A percentile compares a stretch with the other conserved stretches of the same genome.
Evolutionary conservation across 2,888 invertebrate species (phyloP).

Genomic region (Caenorhabditis parvicauda): DNA sequence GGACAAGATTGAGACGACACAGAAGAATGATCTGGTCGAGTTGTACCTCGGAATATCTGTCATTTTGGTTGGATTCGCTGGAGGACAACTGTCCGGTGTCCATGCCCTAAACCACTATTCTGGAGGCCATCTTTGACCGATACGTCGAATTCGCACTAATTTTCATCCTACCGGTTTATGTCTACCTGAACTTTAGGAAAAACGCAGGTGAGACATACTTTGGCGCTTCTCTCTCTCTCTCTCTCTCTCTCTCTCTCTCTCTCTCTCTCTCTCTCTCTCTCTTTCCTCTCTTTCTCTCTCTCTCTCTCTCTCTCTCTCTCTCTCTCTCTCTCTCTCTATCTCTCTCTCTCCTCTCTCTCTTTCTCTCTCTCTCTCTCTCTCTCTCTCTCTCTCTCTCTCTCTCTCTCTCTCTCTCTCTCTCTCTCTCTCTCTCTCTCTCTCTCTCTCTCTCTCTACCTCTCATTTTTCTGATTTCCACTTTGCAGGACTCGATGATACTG

Average conservation of each 20-base stretch:
- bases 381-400: not conserved
- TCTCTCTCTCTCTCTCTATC: too few relatives aligned
- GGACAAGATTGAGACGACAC: slow-evolving; percentile 31
- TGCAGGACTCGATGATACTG: slow-evolving; percentile 42
- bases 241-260: too few relatives aligned
- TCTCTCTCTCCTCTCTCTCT: too few relatives aligned
- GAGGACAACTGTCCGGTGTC: slow-evolving; percentile 41
- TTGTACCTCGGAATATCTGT: slow-evolving; percentile 44
- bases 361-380: too few relatives aligned
- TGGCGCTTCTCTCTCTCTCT: too few relatives aligned
- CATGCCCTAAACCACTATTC: slow-evolving; percentile 27
- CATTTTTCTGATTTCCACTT: too few relatives aligned
- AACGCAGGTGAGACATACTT: slow-evolving; percentile 35
- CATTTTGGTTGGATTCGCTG: slow-evolving; percentile 34
- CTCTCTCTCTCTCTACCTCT: not conserved
- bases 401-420: not conserved
- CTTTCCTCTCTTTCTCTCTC: too few relatives aligned
- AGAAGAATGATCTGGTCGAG: slow-evolving; percentile 43
- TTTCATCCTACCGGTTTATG: slow-evolving; percentile 33
- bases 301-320: too few relatives aligned
- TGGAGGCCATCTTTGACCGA: slow-evolving; percentile 32
- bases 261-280: too few relatives aligned
- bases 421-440: not conserved
- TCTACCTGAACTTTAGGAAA: slow-evolving; percentile 31
- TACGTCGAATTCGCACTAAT: slow-evolving; percentile 29